Evolutionary conservation across 2,888 invertebrate genomes (phyloP).

Genomic region (Didymodactylos carnosus): DNA sequence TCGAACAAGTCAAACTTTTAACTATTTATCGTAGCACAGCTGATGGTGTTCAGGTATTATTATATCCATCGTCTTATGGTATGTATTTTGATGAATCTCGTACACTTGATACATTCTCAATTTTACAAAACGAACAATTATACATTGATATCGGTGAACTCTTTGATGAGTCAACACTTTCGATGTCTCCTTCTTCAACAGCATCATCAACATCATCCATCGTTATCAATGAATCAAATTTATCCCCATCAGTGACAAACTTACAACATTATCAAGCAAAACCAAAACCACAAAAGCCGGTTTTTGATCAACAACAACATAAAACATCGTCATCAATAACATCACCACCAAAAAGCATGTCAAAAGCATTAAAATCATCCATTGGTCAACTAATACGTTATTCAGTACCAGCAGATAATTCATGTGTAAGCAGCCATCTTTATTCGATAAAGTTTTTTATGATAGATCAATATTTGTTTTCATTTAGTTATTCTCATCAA

Average conservation of each 20-base stretch:
- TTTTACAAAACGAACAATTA: neutral
- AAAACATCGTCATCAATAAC: neutral
- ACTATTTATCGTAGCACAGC: neutral
- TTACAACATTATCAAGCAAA: neutral
- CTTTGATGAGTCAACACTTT: neutral
- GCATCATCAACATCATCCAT: neutral
- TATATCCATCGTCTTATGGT: neutral
- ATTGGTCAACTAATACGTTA: neutral
- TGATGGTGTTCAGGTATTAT: neutral
- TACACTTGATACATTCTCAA: neutral
- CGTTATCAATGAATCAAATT: neutral
- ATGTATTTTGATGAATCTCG: neutral
- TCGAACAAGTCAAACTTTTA: neutral
- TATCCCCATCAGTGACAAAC: neutral
- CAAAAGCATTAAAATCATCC: neutral
- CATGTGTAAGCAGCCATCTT: too few relatives aligned
- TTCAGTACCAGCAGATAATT: slow-evolving; percentile 77
- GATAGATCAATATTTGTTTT: too few relatives aligned
- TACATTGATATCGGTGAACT: neutral
- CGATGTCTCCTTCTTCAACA: neutral
- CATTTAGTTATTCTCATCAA: slow-evolving; percentile 80
- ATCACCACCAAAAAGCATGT: neutral
- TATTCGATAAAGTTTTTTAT: too few relatives aligned
- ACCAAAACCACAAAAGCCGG: too few relatives aligned
- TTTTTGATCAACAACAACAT: neutral